Evolutionary conservation across 2,888 invertebrate species (phyloP).

Genomic region (Tetheella fluctuosa): DNA sequence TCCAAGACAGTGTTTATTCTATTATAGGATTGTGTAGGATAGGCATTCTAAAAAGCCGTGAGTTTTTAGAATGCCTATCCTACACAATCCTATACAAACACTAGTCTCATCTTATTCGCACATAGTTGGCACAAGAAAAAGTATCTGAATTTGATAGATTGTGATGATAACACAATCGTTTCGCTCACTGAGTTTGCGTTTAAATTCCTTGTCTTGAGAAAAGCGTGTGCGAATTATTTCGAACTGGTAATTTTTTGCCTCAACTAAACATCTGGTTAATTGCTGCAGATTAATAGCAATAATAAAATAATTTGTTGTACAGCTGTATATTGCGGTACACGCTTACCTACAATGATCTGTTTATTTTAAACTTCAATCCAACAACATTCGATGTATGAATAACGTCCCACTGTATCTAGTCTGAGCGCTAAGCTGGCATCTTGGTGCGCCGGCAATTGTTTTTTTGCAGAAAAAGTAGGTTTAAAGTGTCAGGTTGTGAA

Average conservation of each 20-base stretch:
- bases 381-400: not conserved
- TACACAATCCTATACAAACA: conserved; percentile 17
- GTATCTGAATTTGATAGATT: conserved; percentile 60
- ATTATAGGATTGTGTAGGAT: no score
- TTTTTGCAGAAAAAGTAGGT: not conserved
- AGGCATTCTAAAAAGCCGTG: conserved; percentile 34
- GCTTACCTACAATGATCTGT: not conserved
- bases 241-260: conserved; percentile 55
- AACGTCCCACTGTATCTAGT: not conserved
- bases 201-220: conserved; percentile 57
- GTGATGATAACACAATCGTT: conserved; percentile 56
- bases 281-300: conserved; percentile 57
- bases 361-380: not conserved
- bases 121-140: conserved; percentile 54
- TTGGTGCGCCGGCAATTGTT: not conserved
- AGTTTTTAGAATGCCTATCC: conserved; percentile 36
- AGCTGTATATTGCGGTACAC: conserved; percentile 24
- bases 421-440: not conserved
- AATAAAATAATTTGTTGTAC: conserved; percentile 65
- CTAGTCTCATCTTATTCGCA: conserved; percentile 54
- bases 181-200: conserved; percentile 52
- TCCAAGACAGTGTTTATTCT: conserved; percentile 26
- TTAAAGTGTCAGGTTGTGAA: not conserved
- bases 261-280: conserved; percentile 58
- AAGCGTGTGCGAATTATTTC: conserved; percentile 60